Percentiles rank a stretch among this genome's conserved stretches.
Conservation (phyloP, 2,113 vertebrate genomes). For the Chlorodrepanis virens region DNA sequence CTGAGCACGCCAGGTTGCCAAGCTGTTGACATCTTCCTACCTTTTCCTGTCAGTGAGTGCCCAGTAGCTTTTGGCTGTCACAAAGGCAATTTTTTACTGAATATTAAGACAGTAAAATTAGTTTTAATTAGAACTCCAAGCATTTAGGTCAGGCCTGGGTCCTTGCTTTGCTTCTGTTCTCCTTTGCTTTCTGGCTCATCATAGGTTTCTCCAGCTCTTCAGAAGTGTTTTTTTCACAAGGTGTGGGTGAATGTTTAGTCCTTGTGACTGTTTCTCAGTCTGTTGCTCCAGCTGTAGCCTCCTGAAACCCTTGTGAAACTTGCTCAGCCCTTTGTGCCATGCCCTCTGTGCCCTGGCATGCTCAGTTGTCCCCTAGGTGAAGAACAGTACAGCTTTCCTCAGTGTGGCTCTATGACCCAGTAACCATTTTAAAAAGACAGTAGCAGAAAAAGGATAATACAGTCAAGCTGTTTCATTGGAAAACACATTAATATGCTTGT, state of each 20-base stretch:
- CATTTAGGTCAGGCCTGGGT: background rate
- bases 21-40: background rate
- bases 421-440: background rate
- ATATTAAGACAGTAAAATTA: background rate
- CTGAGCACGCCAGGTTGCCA: background rate
- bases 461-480: background rate
- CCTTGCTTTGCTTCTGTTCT: background rate
- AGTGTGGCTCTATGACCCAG: accelerated
- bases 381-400: background rate
- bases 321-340: background rate
- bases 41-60: background rate
- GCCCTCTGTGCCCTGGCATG: background rate
- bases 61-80: background rate
- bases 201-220: background rate
- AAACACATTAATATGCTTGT: background rate
- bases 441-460: background rate
- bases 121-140: background rate
- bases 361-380: background rate
- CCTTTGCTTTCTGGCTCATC: background rate
- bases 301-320: background rate
- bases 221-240: background rate
- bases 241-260: background rate
- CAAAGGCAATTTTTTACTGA: background rate
- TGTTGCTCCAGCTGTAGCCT: background rate
- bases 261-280: background rate